phyloP scores from a whole-genome alignment of 2,888 invertebrate genomes.

The Erannis defoliaria region DNA sequence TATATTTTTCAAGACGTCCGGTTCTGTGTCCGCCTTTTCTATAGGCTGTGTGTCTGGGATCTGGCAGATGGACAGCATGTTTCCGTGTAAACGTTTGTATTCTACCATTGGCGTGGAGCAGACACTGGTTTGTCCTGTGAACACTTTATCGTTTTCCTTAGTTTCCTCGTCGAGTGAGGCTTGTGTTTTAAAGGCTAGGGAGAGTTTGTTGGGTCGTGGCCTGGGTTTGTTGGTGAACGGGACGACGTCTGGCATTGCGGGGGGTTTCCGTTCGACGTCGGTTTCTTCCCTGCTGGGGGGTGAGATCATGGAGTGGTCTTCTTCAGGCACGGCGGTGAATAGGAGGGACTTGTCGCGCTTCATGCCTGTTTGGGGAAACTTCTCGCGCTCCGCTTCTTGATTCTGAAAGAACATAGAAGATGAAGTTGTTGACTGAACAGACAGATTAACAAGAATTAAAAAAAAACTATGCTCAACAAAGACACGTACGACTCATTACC shows the following conservation, averaged over 20 bases:
- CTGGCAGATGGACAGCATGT: slow-evolving; percentile 91
- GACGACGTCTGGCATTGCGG: slow-evolving; percentile 81
- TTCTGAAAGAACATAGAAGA: slow-evolving; percentile 57
- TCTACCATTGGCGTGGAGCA: slow-evolving; percentile 93
- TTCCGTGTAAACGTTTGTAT: slow-evolving; percentile 90
- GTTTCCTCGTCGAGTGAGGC: slow-evolving; percentile 86
- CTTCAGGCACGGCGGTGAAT: slow-evolving; percentile 94
- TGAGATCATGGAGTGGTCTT: slow-evolving; percentile 86
- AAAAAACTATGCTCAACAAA: too few species aligned
- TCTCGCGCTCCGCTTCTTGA: slow-evolving; percentile 79
- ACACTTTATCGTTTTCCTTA: slow-evolving; percentile 84
- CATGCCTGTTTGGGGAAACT: slow-evolving; percentile 85
- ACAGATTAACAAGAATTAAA: background rate
- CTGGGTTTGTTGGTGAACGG: slow-evolving; percentile 83
- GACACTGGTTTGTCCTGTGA: slow-evolving; percentile 90
- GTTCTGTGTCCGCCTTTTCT: slow-evolving; percentile 73
- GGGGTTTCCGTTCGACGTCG: slow-evolving; percentile 57
- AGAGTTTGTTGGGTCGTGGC: slow-evolving; percentile 85
- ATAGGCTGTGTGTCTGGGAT: slow-evolving; percentile 86
- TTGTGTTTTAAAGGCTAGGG: slow-evolving; percentile 86
- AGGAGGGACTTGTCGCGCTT: slow-evolving; percentile 93
- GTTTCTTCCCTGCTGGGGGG: slow-evolving; percentile 68
- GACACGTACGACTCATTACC: too few species aligned
- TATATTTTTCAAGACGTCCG: slow-evolving; percentile 75
- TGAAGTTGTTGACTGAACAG: background rate